A percentile compares a stretch with the other conserved stretches of the same genome.
Evolutionary conservation across 2,888 invertebrate species (phyloP).

Genomic region (Caradrina clavipalpis): DNA sequence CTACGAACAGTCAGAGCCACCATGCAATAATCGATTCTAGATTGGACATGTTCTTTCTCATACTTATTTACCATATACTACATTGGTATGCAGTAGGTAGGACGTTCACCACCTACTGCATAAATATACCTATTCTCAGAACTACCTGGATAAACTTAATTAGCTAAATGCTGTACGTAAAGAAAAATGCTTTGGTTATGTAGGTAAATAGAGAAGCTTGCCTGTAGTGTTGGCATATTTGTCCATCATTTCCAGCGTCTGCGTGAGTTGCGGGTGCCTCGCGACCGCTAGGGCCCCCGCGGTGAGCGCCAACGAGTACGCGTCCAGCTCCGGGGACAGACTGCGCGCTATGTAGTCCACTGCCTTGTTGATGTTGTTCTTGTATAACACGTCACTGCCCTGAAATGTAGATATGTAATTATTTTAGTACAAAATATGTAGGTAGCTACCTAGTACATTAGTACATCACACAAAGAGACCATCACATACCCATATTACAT

Average conservation of each 20-base stretch:
- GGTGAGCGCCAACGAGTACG: constrained; percentile 94
- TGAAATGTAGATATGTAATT: constrained; percentile 55
- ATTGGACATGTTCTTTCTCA: too few species aligned
- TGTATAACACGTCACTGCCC: constrained; percentile 88
- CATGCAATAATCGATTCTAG: too few species aligned
- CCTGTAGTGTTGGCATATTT: constrained; percentile 88
- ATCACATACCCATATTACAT: too few species aligned
- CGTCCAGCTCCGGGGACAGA: constrained; percentile 91
- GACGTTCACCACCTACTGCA: too few species aligned
- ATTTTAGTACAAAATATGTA: neutral
- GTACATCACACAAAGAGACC: too few species aligned
- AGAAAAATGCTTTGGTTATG: neutral
- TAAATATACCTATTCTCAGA: too few species aligned
- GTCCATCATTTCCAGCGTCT: constrained; percentile 89
- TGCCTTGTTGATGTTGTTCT: constrained; percentile 94
- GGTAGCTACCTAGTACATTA: too few species aligned
- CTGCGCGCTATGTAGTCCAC: constrained; percentile 94
- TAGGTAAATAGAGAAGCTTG: constrained; percentile 44
- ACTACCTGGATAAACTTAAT: too few species aligned
- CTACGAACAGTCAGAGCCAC: too few species aligned
- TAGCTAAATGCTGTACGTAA: neutral
- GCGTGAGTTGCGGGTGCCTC: constrained; percentile 93
- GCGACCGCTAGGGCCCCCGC: constrained; percentile 95
- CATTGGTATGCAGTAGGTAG: too few species aligned
- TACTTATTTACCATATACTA: too few species aligned